phyloP scores from a whole-genome alignment of 1,140 invertebrate species.

The Nephila pilipes region DNA sequence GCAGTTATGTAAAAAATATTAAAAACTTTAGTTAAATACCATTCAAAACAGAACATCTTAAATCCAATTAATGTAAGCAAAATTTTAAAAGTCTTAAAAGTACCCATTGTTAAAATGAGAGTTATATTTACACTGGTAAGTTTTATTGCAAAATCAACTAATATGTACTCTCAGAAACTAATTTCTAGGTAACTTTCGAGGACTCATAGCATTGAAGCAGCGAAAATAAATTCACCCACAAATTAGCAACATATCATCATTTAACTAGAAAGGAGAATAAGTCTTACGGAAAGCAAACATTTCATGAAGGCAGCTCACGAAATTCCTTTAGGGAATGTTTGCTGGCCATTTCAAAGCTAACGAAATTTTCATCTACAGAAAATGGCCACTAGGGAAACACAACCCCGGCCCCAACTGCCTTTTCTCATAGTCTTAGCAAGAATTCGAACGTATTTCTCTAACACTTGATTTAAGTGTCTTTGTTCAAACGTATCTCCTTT shows the following conservation, averaged over 20 bases:
- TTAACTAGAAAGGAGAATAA: not conserved
- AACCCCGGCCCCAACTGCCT: not conserved
- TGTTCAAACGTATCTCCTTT: conserved; percentile 17
- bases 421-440: not conserved
- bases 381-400: not conserved
- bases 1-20: too few relatives aligned
- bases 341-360: not conserved
- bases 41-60: too few relatives aligned
- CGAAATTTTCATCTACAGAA: not conserved
- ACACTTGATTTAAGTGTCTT: not conserved
- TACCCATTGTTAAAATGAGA: too few relatives aligned
- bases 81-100: too few relatives aligned
- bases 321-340: not conserved
- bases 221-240: too few relatives aligned
- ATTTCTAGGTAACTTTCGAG: too few relatives aligned
- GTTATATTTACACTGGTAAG: too few relatives aligned
- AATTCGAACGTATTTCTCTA: not conserved
- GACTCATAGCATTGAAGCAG: too few relatives aligned
- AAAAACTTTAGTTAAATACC: too few relatives aligned
- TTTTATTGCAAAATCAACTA: too few relatives aligned
- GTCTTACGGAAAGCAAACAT: not conserved
- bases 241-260: not conserved
- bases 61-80: too few relatives aligned
- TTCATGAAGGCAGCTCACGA: not conserved
- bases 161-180: too few relatives aligned